Evolutionary conservation across 2,888 invertebrate species (phyloP).

Genomic region (Brassicogethes aeneus): DNA sequence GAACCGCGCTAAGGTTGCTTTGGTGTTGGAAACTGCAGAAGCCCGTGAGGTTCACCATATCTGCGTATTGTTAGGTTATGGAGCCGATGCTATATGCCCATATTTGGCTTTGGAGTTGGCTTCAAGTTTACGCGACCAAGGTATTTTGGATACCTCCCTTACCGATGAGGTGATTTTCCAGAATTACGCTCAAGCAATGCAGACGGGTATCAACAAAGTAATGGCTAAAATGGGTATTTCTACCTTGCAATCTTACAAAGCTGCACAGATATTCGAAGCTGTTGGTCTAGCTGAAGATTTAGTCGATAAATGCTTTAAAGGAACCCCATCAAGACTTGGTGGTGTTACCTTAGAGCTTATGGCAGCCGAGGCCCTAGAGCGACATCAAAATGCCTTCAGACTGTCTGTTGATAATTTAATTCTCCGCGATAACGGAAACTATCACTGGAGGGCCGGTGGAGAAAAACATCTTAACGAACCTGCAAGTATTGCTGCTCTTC

Average conservation of each 20-base stretch:
- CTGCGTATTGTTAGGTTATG: constrained; percentile 90
- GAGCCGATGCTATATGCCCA: constrained; percentile 96
- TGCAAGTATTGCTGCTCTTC: constrained; percentile 55
- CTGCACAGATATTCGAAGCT: constrained; percentile 98
- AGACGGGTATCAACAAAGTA: constrained; percentile 53
- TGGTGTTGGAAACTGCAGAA: constrained; percentile 93
- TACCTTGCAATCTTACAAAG: constrained; percentile 96
- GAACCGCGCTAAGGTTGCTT: constrained; percentile 91
- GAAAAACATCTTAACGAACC: constrained; percentile 99
- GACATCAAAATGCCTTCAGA: constrained; percentile 70
- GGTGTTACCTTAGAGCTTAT: constrained; percentile 87
- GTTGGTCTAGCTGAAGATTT: constrained; percentile 91
- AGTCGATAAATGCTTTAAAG: constrained; percentile 86
- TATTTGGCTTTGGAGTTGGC: constrained; percentile 94
- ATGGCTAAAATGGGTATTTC: constrained; percentile 99
- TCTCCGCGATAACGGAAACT: constrained; percentile 76
- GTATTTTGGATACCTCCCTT: constrained; percentile 66
- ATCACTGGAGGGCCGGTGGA: constrained; percentile 95
- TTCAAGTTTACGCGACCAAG: constrained; percentile 74
- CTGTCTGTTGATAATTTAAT: constrained; percentile 61
- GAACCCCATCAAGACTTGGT: constrained; percentile 60
- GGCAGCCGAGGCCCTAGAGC: constrained; percentile 74
- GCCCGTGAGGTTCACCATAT: constrained; percentile 95
- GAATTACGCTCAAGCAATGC: constrained; percentile 76
- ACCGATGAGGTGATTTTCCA: constrained; percentile 74